Percentiles rank a stretch among this genome's conserved stretches.
phyloP scores from a whole-genome alignment of 2,888 invertebrate species.

The Cataglyphis altisquamis region DNA sequence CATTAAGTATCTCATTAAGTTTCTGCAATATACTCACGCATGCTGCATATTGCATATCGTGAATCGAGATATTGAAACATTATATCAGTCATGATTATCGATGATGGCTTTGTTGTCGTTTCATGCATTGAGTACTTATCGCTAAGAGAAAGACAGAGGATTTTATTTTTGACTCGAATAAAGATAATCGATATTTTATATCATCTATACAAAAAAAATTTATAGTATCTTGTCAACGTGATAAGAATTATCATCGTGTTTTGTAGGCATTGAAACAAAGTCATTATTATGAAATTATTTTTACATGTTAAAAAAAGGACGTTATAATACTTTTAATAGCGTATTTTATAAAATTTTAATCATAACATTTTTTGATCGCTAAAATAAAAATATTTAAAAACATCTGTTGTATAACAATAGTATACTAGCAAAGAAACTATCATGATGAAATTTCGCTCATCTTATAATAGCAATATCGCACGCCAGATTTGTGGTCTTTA shows the following conservation, averaged over 20 bases:
- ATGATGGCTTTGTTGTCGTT: slow-evolving; percentile 52
- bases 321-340: background rate
- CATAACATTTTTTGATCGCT: background rate
- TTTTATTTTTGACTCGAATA: slow-evolving; percentile 50
- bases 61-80: slow-evolving; percentile 50
- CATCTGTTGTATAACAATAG: background rate
- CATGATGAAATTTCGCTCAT: background rate
- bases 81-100: slow-evolving; percentile 38
- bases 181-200: slow-evolving; percentile 64
- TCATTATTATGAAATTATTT: background rate
- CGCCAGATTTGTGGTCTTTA: background rate
- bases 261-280: background rate
- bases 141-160: slow-evolving; percentile 29
- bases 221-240: background rate
- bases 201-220: slow-evolving; percentile 25
- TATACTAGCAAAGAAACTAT: background rate
- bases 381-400: background rate
- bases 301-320: background rate
- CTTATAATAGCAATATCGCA: background rate
- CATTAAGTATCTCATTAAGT: slow-evolving; percentile 40
- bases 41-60: slow-evolving; percentile 24
- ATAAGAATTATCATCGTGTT: background rate
- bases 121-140: slow-evolving; percentile 35
- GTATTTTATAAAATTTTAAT: background rate
- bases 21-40: background rate